Conservation (phyloP, 2,113 vertebrate species). For the Solenodon paradoxus region DNA sequence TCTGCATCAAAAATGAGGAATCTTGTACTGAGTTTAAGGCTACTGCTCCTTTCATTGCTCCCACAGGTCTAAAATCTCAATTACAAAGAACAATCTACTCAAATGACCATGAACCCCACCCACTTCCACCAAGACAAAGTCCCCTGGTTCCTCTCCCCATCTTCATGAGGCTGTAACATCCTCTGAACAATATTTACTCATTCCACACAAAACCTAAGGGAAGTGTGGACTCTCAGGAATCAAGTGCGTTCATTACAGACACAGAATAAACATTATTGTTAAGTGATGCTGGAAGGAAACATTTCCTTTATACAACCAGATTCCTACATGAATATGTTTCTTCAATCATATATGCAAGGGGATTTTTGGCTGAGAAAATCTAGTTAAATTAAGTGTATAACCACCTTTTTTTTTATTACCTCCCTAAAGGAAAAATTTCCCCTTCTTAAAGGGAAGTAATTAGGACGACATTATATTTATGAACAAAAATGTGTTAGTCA, state of each 20-base stretch:
- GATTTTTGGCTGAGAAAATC: slow-evolving; percentile 7
- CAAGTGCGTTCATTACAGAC: slow-evolving; percentile 38
- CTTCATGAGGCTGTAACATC: background rate
- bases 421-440: background rate
- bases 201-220: slow-evolving; percentile 49
- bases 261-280: slow-evolving; percentile 58
- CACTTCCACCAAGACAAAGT: background rate
- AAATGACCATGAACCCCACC: background rate
- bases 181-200: slow-evolving; percentile 20
- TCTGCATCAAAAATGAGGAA: slow-evolving; percentile 2
- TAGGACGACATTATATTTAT: background rate
- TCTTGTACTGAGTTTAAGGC: background rate
- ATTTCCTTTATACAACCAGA: slow-evolving; percentile 29
- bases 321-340: background rate
- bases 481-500: background rate
- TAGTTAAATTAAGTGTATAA: background rate
- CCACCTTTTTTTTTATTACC: background rate
- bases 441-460: slow-evolving; percentile 1
- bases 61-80: background rate
- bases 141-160: background rate
- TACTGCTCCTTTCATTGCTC: background rate
- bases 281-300: slow-evolving; percentile 53
- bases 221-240: slow-evolving; percentile 33
- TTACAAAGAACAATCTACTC: background rate
- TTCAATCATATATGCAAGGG: slow-evolving; percentile 1